These are phyloP conservation scores for Mastacembelus armatus DNA, from an alignment of 2,797 vertebrate genomes.

Conservation along the genomic window DNA sequence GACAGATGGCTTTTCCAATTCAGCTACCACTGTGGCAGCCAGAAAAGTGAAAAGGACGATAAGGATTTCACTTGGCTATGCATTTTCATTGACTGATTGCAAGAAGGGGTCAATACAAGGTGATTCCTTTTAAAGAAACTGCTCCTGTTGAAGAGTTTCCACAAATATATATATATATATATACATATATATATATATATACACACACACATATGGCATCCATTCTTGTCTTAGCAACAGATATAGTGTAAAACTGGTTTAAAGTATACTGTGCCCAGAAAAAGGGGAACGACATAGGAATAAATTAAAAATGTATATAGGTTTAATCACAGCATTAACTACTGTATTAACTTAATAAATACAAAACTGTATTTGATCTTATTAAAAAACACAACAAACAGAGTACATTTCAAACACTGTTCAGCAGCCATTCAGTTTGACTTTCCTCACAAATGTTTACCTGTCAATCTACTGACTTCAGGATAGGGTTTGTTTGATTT, in stretches of 20 bases:
- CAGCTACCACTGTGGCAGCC: slow-evolving; percentile 21
- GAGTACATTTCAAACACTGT: no score
- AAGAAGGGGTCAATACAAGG: neutral
- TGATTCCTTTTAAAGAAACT: neutral
- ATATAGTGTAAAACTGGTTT: neutral
- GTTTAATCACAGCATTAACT: neutral
- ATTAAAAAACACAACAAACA: no score
- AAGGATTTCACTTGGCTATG: slow-evolving; percentile 18
- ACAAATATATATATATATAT: neutral
- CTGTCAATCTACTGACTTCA: no score
- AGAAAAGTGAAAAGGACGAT: slow-evolving; percentile 21
- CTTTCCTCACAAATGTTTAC: no score
- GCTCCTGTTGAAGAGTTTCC: neutral
- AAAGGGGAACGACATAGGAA: neutral
- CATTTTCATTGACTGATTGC: slow-evolving; percentile 19
- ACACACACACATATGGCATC: no score
- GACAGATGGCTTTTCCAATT: slow-evolving; percentile 53
- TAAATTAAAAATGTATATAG: no score
- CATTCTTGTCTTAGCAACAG: no score
- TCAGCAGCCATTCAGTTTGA: no score
- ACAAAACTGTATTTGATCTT: no score
- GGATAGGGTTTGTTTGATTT: no score
- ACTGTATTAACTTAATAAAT: no score
- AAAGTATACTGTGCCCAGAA: no score
- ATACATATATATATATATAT: neutral